Evolutionary conservation across 2,113 vertebrate species (phyloP).

Genomic region (Myotis yumanensis): DNA sequence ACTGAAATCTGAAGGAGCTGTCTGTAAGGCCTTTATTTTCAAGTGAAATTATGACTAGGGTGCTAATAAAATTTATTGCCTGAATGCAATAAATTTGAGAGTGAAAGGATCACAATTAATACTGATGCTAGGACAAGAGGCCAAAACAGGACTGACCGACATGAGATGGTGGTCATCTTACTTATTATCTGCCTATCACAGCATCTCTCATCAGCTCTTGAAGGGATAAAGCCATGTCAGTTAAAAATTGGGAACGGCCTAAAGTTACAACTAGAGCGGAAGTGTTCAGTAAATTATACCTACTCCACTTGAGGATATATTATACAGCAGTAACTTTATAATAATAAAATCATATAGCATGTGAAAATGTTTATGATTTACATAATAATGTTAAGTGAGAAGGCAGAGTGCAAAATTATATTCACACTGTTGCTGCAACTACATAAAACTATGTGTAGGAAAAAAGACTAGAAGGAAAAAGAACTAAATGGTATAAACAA

Average conservation of each 20-base stretch:
- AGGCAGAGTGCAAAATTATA: not conserved
- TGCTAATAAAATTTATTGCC: not conserved
- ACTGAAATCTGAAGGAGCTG: not conserved
- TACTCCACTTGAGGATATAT: not conserved
- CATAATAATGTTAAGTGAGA: not conserved
- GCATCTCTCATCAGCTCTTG: not conserved
- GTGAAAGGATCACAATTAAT: not conserved
- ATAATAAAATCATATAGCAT: not conserved
- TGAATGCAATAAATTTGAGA: not conserved
- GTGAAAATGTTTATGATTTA: not conserved
- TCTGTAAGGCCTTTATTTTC: not conserved
- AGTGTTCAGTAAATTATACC: not conserved
- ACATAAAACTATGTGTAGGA: not conserved
- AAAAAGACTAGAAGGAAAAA: not conserved
- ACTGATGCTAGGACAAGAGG: not conserved
- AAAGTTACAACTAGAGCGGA: not conserved
- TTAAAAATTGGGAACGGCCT: not conserved
- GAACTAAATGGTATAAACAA: not conserved
- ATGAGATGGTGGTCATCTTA: accelerated
- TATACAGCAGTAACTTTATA: not conserved
- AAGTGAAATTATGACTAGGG: not conserved
- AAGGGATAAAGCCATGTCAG: not conserved
- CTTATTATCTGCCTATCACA: accelerated
- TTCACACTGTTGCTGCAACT: not conserved
- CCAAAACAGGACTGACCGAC: too few species aligned